Conservation (phyloP, 2,113 vertebrate genomes). For the Callithrix jacchus region DNA sequence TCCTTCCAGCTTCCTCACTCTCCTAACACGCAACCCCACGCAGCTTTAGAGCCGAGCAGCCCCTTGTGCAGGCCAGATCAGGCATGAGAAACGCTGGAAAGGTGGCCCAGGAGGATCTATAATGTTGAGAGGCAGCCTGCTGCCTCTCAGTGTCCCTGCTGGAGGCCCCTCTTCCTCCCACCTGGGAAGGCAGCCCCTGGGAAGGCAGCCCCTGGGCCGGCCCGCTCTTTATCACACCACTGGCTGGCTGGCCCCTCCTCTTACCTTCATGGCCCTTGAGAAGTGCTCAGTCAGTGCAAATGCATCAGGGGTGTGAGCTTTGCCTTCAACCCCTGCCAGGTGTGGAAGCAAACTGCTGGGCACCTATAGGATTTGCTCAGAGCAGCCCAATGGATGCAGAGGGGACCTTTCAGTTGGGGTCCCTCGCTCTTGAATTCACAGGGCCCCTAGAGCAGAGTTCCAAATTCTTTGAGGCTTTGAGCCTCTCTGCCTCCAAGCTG, state of each 20-base stretch:
- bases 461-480: background rate
- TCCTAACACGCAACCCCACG: fast-evolving
- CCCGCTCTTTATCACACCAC: fast-evolving
- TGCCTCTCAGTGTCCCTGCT: background rate
- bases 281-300: background rate
- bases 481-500: background rate
- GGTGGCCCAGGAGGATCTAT: background rate
- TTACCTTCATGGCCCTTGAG: background rate
- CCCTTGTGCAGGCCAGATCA: fast-evolving
- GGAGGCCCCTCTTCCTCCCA: background rate
- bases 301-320: background rate
- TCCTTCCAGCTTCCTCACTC: background rate
- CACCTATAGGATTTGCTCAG: background rate
- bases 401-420: background rate
- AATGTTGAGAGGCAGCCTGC: fast-evolving
- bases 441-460: background rate
- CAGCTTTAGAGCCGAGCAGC: background rate
- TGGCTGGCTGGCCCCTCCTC: background rate
- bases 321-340: background rate
- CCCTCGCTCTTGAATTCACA: background rate
- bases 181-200: background rate
- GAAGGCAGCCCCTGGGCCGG: background rate
- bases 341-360: background rate
- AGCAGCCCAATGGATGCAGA: background rate
- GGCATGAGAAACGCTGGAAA: fast-evolving